Conservation (phyloP, 2,888 invertebrate genomes). For the Ochropleura plecta region DNA sequence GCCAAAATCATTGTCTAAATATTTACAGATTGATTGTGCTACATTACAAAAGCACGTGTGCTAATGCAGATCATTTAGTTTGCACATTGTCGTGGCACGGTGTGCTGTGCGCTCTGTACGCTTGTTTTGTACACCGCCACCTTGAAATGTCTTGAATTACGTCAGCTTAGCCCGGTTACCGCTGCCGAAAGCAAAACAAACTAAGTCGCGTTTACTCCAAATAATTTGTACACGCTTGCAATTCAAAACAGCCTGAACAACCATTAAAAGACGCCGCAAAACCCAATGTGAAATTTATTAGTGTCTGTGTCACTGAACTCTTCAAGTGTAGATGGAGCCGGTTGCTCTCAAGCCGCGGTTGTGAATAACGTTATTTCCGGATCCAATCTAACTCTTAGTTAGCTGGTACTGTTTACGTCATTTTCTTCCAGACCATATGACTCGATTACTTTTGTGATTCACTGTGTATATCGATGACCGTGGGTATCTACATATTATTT, state of each 20-base stretch:
- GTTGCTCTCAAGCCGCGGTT: conserved; percentile 59
- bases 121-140: conserved; percentile 63
- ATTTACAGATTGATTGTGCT: conserved; percentile 76
- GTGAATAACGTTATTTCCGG: conserved; percentile 74
- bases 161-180: conserved; percentile 78
- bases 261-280: conserved; percentile 32
- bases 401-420: conserved; percentile 84
- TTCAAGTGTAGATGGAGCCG: conserved; percentile 59
- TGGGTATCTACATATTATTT: conserved; percentile 75
- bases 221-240: conserved; percentile 48
- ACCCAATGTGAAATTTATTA: conserved; percentile 41
- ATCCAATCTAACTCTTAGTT: conserved; percentile 70
- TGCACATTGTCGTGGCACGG: conserved; percentile 67
- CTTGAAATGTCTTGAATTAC: conserved; percentile 79
- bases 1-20: conserved; percentile 63
- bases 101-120: conserved; percentile 70
- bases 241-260: conserved; percentile 39
- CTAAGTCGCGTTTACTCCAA: conserved; percentile 64
- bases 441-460: conserved; percentile 81
- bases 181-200: conserved; percentile 77
- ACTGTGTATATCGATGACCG: conserved; percentile 71
- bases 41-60: conserved; percentile 83
- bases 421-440: conserved; percentile 80
- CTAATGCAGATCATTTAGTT: conserved; percentile 77
- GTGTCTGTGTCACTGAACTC: conserved; percentile 77